Conservation (phyloP, 1,140 invertebrate species). For the Babylonia areolata region DNA sequence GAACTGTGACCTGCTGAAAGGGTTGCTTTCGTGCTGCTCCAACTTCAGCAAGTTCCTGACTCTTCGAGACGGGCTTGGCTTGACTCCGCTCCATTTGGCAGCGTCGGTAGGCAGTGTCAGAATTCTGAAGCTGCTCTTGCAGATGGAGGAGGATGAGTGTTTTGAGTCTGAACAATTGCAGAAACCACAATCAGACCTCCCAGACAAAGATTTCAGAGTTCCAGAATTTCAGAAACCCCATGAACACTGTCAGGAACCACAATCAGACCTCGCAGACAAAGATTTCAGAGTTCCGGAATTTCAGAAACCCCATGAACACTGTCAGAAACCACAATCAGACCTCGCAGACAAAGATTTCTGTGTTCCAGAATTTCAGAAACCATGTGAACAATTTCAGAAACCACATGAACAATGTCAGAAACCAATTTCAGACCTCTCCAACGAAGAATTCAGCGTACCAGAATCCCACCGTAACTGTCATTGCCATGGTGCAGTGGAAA, state of each 20-base stretch:
- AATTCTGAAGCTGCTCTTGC: neutral
- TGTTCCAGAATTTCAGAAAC: neutral
- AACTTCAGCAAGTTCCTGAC: neutral
- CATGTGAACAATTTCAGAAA: neutral
- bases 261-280: neutral
- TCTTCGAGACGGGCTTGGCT: neutral
- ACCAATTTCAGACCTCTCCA: neutral
- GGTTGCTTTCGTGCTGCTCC: neutral
- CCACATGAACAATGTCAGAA: neutral
- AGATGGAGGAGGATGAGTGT: neutral
- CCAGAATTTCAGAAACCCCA: neutral
- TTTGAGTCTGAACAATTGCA: neutral
- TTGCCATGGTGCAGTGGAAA: neutral
- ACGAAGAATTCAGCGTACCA: neutral
- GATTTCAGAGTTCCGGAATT: neutral
- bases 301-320: neutral
- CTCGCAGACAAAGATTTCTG: neutral
- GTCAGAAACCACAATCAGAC: neutral
- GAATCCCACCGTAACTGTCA: no score
- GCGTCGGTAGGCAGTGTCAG: neutral
- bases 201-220: neutral
- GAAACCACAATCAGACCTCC: neutral
- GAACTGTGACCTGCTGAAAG: neutral
- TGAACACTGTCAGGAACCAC: neutral
- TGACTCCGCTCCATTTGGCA: conserved; percentile 13